Evolutionary conservation across 2,888 invertebrate genomes (phyloP).

Genomic region (Caenorhabditis uteleia): DNA sequence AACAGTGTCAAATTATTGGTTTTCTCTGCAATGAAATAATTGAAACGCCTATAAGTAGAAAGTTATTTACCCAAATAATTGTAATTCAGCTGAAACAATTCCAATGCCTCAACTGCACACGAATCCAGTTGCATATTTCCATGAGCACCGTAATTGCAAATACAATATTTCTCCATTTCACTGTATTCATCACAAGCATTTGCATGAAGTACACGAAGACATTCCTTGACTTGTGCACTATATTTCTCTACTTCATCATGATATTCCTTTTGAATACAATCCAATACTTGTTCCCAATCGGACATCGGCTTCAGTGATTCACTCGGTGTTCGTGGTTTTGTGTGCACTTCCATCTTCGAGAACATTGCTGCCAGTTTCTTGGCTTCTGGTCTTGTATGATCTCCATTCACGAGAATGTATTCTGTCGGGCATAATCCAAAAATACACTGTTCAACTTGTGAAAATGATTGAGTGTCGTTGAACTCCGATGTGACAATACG

Average conservation of each 20-base stretch:
- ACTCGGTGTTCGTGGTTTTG: slow-evolving; percentile 2
- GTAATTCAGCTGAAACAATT: slow-evolving; percentile 55
- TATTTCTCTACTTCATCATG: slow-evolving; percentile 16
- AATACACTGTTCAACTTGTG: slow-evolving; percentile 44
- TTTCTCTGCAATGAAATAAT: slow-evolving; percentile 22
- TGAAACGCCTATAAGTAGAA: not conserved
- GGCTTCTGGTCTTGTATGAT: not conserved
- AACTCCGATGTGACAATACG: slow-evolving; percentile 51
- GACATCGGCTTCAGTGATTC: slow-evolving; percentile 16
- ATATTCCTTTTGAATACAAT: slow-evolving; percentile 14
- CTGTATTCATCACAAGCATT: slow-evolving; percentile 20
- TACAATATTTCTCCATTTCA: slow-evolving; percentile 34
- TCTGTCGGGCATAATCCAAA: slow-evolving; percentile 32
- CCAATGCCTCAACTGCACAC: slow-evolving; percentile 59
- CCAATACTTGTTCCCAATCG: slow-evolving; percentile 14
- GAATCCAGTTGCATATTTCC: slow-evolving; percentile 58
- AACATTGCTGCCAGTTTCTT: slow-evolving; percentile 29
- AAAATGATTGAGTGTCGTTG: slow-evolving; percentile 52
- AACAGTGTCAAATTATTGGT: slow-evolving; percentile 48
- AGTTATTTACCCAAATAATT: slow-evolving; percentile 31
- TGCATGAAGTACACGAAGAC: slow-evolving; percentile 21
- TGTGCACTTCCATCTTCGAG: slow-evolving; percentile 33
- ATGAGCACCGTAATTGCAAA: slow-evolving; percentile 44
- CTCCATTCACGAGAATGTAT: slow-evolving; percentile 14
- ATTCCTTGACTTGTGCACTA: slow-evolving; percentile 17